Evolutionary conservation across 2,888 invertebrate genomes (phyloP).

Genomic region (Drosophila robusta): DNA sequence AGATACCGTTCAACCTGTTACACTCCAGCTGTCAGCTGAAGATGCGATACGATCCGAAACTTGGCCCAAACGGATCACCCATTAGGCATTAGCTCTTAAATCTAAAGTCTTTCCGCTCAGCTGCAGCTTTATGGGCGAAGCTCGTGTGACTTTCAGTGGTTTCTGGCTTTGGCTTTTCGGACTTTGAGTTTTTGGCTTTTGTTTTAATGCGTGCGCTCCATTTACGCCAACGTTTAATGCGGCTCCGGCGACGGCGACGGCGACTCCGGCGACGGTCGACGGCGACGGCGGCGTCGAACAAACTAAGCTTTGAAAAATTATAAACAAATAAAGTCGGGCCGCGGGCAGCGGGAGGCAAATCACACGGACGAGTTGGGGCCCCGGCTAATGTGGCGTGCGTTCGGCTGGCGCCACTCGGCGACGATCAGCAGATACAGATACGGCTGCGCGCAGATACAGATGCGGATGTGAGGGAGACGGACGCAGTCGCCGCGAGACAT

Average conservation of each 20-base stretch:
- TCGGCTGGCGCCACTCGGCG: constrained; percentile 69
- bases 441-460: constrained; percentile 36
- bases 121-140: constrained; percentile 38
- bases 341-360: constrained; percentile 49
- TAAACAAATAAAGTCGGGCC: constrained; percentile 66
- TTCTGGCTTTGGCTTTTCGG: constrained; percentile 12
- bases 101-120: constrained; percentile 3
- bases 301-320: constrained; percentile 78
- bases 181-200: constrained; percentile 22
- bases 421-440: constrained; percentile 45
- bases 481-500: constrained; percentile 43
- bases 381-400: constrained; percentile 76
- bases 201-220: constrained; percentile 72
- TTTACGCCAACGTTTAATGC: constrained; percentile 60
- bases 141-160: constrained; percentile 41
- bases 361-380: constrained; percentile 55
- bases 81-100: constrained; percentile 31
- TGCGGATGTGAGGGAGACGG: constrained; percentile 60
- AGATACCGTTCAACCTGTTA: constrained; percentile 6
- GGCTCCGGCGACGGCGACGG: constrained; percentile 23
- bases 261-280: constrained; percentile 15
- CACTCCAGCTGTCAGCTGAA: background rate
- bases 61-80: constrained; percentile 40
- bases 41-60: background rate
- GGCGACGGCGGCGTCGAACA: constrained; percentile 27